These are phyloP conservation scores for Notechis scutatus DNA, from an alignment of 2,113 vertebrate genomes.

Conservation along the genomic window DNA sequence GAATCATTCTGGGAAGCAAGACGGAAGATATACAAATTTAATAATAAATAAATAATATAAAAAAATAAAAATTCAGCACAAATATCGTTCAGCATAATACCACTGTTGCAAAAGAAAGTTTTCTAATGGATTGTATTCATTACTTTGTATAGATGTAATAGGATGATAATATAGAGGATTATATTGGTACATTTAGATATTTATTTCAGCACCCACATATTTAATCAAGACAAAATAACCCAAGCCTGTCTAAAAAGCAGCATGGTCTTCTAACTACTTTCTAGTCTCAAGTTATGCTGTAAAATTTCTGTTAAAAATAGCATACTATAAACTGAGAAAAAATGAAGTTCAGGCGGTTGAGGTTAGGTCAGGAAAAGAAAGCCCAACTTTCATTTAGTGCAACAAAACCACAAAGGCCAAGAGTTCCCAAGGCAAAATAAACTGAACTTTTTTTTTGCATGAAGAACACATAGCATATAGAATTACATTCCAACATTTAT, in stretches of 20 bases:
- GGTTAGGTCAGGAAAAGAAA: not conserved
- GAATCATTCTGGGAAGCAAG: not conserved
- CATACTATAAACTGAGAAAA: not conserved
- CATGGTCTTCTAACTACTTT: not conserved
- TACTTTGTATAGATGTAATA: not conserved
- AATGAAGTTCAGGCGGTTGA: not conserved
- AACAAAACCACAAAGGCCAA: not conserved
- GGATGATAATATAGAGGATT: not conserved
- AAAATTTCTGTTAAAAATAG: not conserved
- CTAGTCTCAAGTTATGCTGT: not conserved
- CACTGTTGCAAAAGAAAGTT: not conserved
- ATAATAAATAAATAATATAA: not conserved
- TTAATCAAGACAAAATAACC: not conserved
- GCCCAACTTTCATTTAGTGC: not conserved
- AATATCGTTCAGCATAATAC: not conserved
- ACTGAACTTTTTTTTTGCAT: not conserved
- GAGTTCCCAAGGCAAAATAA: not conserved
- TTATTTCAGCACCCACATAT: not conserved
- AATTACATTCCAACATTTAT: not conserved
- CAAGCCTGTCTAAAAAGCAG: not conserved
- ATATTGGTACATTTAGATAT: not conserved
- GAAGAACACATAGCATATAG: not conserved
- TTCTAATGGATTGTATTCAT: not conserved
- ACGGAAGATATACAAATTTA: not conserved
- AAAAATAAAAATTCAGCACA: not conserved